Percentiles rank a stretch among this genome's conserved stretches.
Conservation (phyloP, 2,888 invertebrate genomes). For the Heteromurus nitidus region DNA sequence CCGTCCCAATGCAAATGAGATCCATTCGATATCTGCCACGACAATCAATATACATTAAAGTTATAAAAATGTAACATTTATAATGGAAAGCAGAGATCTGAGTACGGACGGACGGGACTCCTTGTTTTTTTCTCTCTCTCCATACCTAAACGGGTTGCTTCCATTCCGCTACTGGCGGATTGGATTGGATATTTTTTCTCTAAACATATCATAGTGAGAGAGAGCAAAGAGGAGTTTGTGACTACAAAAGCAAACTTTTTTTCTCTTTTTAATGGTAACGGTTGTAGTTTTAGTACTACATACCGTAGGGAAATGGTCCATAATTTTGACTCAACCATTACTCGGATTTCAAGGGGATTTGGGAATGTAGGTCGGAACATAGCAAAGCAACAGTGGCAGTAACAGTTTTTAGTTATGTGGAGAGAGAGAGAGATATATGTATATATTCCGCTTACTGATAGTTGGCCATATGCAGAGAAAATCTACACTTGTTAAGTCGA, state of each 20-base stretch:
- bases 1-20: no score
- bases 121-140: background rate
- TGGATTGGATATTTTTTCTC: conserved; percentile 50
- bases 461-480: no score
- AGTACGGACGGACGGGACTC: background rate
- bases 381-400: conserved; percentile 40
- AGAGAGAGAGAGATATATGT: no score
- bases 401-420: conserved; percentile 4
- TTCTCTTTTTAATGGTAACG: conserved; percentile 55
- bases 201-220: conserved; percentile 4
- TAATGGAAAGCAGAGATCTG: conserved; percentile 31
- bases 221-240: conserved; percentile 29
- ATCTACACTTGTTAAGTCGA: no score
- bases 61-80: conserved; percentile 55
- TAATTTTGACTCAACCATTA: conserved; percentile 57
- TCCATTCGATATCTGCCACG: no score
- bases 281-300: conserved; percentile 59
- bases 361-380: conserved; percentile 53
- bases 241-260: conserved; percentile 50
- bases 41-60: conserved; percentile 43
- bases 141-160: background rate
- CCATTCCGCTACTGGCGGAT: conserved; percentile 26
- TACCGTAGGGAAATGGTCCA: conserved; percentile 60
- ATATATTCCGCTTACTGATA: no score
- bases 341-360: conserved; percentile 64